A percentile compares a stretch with the other conserved stretches of the same genome.
Evolutionary conservation across 2,113 vertebrate species (phyloP).

Genomic region (Pachycephala philippinensis): DNA sequence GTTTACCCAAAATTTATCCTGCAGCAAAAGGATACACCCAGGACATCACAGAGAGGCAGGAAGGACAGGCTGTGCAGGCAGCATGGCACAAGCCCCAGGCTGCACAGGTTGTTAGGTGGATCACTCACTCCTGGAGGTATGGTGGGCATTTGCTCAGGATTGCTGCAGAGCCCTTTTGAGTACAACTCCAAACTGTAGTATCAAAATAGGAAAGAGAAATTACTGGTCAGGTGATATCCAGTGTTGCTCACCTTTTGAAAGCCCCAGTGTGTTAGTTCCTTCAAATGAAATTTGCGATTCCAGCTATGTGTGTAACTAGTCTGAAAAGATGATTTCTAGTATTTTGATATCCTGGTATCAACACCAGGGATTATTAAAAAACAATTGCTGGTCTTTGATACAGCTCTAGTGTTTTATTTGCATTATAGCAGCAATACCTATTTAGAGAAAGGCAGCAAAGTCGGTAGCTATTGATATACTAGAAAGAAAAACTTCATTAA

Average conservation of each 20-base stretch:
- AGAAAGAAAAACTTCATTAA: background rate
- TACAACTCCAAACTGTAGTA: background rate
- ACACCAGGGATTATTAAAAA: background rate
- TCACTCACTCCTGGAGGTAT: background rate
- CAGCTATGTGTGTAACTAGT: background rate
- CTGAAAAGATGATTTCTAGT: background rate
- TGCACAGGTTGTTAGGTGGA: background rate
- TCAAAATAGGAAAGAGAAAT: background rate
- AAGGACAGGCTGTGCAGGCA: background rate
- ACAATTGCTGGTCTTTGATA: background rate
- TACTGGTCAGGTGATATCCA: background rate
- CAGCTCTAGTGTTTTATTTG: background rate
- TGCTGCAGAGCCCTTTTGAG: background rate
- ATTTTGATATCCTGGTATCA: background rate
- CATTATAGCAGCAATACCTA: background rate
- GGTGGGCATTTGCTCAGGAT: background rate
- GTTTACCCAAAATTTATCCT: background rate
- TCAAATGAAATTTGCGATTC: background rate
- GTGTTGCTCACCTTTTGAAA: background rate
- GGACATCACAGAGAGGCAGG: background rate
- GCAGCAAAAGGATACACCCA: accelerated
- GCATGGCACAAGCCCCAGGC: background rate
- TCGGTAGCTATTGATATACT: background rate
- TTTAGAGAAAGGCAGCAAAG: background rate
- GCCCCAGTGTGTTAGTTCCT: background rate